Evolutionary conservation across 1,140 invertebrate genomes (phyloP).

Genomic region (Manduca sexta): DNA sequence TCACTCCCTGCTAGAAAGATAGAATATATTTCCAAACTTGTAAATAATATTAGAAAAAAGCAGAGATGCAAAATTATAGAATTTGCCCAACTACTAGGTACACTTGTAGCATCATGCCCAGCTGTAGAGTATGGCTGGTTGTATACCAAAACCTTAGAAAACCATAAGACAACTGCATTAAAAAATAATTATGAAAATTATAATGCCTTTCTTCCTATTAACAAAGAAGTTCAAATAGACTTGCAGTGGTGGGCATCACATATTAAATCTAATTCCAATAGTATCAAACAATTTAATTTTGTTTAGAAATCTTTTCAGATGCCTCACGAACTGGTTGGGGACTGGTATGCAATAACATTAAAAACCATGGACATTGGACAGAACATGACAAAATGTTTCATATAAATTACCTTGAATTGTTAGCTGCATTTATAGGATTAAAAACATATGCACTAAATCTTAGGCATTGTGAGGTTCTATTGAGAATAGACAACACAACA

Average conservation of each 20-base stretch:
- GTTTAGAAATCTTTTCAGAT: slow-evolving; percentile 12
- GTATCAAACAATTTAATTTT: neutral
- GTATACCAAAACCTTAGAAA: slow-evolving; percentile 16
- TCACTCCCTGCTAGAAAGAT: no score
- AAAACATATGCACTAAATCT: no score
- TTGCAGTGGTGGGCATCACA: neutral
- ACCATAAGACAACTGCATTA: slow-evolving; percentile 5
- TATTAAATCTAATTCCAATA: neutral
- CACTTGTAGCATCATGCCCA: slow-evolving; percentile 10
- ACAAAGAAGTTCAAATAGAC: neutral
- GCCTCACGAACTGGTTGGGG: slow-evolving; percentile 15
- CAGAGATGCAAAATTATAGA: slow-evolving; percentile 8
- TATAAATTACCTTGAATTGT: no score
- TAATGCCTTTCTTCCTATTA: slow-evolving; percentile 1
- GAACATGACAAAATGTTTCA: no score
- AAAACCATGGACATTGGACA: neutral
- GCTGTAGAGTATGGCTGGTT: slow-evolving; percentile 10
- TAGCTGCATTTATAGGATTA: no score
- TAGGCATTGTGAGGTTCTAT: no score
- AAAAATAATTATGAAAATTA: slow-evolving; percentile 10
- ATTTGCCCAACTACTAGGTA: slow-evolving; percentile 9
- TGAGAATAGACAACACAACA: no score
- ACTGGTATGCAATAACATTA: slow-evolving; percentile 4
- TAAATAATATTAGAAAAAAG: neutral
- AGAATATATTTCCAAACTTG: neutral